phyloP scores from a whole-genome alignment of 2,113 vertebrate species.

The Centropristis striata region DNA sequence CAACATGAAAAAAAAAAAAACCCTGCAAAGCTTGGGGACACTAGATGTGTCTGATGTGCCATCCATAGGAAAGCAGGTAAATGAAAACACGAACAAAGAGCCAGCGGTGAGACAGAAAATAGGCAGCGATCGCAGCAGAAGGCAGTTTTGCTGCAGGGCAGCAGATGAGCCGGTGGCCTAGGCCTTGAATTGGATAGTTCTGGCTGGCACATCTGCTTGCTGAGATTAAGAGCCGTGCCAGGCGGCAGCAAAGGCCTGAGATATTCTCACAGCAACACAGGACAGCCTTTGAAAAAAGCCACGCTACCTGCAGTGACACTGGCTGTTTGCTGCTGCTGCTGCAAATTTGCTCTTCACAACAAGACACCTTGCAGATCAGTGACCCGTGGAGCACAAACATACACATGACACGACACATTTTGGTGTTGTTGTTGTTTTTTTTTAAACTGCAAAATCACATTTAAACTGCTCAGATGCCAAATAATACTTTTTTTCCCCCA shows the following conservation, averaged over 20 bases:
- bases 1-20: neutral
- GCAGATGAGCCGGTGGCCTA: constrained; percentile 10
- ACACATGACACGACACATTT: neutral
- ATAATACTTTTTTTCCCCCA: neutral
- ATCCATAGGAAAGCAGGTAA: neutral
- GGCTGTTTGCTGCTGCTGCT: constrained; percentile 12
- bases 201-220: constrained; percentile 20
- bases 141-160: constrained; percentile 18
- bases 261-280: constrained; percentile 22
- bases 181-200: constrained; percentile 32
- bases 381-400: neutral
- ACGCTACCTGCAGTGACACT: constrained; percentile 7
- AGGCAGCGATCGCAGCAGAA: neutral
- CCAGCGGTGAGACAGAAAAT: neutral
- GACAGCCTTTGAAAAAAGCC: neutral
- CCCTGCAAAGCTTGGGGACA: neutral
- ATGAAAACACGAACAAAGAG: constrained; percentile 3
- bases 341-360: neutral
- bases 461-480: neutral
- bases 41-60: neutral
- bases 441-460: neutral
- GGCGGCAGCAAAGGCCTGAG: constrained; percentile 14
- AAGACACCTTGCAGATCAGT: neutral
- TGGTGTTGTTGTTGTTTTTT: no score
- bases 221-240: constrained; percentile 43